Evolutionary conservation across 2,797 vertebrate species (phyloP).

Genomic region (Taenioides sp.): DNA sequence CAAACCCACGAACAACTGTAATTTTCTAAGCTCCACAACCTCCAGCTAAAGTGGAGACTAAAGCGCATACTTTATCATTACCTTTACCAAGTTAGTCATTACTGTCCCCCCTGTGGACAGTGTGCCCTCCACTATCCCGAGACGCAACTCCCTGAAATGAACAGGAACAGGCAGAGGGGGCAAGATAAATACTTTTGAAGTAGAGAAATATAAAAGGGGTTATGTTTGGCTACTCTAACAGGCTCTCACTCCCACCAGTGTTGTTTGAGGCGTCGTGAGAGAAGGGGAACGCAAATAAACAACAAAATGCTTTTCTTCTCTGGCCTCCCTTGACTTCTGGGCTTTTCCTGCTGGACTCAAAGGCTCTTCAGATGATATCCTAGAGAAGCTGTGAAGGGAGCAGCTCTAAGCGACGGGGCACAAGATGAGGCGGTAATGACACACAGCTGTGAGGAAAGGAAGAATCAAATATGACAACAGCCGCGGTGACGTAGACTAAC

Average conservation of each 20-base stretch:
- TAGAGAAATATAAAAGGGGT: conserved; percentile 29
- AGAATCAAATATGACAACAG: conserved; percentile 34
- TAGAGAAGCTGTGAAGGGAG: conserved; percentile 23
- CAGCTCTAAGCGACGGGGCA: conserved; percentile 35
- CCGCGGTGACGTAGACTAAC: conserved; percentile 37
- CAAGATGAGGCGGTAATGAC: conserved; percentile 33
- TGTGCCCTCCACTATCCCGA: conserved; percentile 53
- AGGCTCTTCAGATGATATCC: conserved; percentile 61
- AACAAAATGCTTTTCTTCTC: conserved; percentile 41
- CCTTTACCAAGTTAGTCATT: conserved; percentile 76
- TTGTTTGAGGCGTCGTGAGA: conserved; percentile 27
- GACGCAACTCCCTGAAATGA: conserved; percentile 34
- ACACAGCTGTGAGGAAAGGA: conserved; percentile 45
- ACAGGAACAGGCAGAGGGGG: conserved; percentile 16
- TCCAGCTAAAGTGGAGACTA: conserved; percentile 66
- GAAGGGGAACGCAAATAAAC: conserved; percentile 53
- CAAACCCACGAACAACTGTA: conserved; percentile 45
- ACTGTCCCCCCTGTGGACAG: conserved; percentile 53
- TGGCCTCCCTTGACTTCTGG: conserved; percentile 38
- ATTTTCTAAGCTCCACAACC: conserved; percentile 67
- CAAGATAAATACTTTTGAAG: conserved; percentile 45
- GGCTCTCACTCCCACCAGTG: not conserved
- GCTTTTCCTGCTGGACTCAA: conserved; percentile 49
- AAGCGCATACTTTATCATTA: conserved; percentile 76
- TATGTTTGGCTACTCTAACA: conserved; percentile 39